Evolutionary conservation across 2,888 invertebrate species (phyloP), one percentile per base, ranked within the genome.

Genomic region (Celastrina argiolus): DNA sequence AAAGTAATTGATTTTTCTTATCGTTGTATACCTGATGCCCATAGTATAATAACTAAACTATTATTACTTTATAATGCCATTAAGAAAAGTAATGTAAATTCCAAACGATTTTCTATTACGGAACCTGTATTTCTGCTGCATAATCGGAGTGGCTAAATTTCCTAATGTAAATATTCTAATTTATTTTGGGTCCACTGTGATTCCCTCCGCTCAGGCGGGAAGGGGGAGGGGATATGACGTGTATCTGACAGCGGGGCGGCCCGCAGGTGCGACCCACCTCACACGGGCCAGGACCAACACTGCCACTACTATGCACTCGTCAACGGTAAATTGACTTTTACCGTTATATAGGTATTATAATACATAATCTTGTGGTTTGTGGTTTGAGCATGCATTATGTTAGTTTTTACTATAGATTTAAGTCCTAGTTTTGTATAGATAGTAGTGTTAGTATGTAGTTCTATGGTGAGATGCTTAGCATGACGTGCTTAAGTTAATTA

Each of bases 111-210:
- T 51, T 51, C 22, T 4, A 22, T 51, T 26, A 51, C 5, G 14
- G 22, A 26, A 22, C 12, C 12, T 26, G 26, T 51, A n/a, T 51
- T 51, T 12, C 12, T 51, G 51, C 18, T 18, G 5, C 16, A 59
- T n/a, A 34, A 10, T 59, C 3, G 2, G 1, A 34, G 12, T 10
- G 34, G 34, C 16, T 1, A 16, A 34, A 18, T 18, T 34, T 34
- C 16, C n/a, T 16, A 34, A 59, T 34, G 10, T 16, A 31, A 59
- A 34, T 59, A 59, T 59, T 31, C n/a, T 34, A 59, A 59, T 59
- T 10, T 59, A 59, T 59, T 59, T 34, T 34, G 34, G 59, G 34
- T 59, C 59, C 8, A 59, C 5, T 18, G n/a, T 31, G 16, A 22
- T 18, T 45, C 45, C 2, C 42, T 6, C 10, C 22, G 10, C 4